Evolutionary conservation across 2,797 vertebrate species (phyloP).

Genomic region (Scyliorhinus canicula): DNA sequence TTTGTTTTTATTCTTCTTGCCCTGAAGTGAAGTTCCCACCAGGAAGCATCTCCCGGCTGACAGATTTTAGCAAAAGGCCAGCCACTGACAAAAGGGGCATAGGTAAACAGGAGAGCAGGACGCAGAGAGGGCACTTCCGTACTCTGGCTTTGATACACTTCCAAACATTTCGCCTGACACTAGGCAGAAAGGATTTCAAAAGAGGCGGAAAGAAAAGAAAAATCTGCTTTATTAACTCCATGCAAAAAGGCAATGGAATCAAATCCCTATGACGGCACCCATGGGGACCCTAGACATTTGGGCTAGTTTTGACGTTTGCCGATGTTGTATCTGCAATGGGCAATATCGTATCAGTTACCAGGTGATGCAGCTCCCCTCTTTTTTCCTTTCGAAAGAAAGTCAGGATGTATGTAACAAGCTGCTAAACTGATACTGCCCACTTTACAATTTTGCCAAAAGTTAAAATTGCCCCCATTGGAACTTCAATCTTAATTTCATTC

Average conservation of each 20-base stretch:
- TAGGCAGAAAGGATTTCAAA: conserved; percentile 2
- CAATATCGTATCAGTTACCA: not conserved
- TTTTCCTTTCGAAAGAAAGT: no score
- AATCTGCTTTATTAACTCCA: not conserved
- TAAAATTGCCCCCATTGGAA: not conserved
- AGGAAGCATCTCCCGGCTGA: not conserved
- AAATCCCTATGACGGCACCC: not conserved
- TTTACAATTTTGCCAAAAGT: not conserved
- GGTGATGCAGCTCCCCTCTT: not conserved
- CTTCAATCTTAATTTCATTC: not conserved
- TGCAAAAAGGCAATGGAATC: not conserved
- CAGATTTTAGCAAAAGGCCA: no score
- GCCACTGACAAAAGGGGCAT: not conserved
- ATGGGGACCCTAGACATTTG: not conserved
- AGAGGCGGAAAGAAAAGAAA: not conserved
- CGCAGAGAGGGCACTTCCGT: not conserved
- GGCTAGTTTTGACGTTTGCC: not conserved
- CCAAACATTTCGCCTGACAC: not conserved
- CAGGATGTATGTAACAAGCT: not conserved
- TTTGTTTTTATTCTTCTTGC: conserved; percentile 41
- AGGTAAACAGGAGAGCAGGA: conserved; percentile 4
- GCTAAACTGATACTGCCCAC: not conserved
- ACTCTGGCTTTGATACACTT: not conserved
- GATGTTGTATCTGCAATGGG: not conserved
- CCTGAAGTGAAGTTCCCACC: not conserved